Percentiles rank a stretch among this genome's conserved stretches.
Conservation (phyloP, 2,888 invertebrate genomes). For the Strigamia crassipes region DNA sequence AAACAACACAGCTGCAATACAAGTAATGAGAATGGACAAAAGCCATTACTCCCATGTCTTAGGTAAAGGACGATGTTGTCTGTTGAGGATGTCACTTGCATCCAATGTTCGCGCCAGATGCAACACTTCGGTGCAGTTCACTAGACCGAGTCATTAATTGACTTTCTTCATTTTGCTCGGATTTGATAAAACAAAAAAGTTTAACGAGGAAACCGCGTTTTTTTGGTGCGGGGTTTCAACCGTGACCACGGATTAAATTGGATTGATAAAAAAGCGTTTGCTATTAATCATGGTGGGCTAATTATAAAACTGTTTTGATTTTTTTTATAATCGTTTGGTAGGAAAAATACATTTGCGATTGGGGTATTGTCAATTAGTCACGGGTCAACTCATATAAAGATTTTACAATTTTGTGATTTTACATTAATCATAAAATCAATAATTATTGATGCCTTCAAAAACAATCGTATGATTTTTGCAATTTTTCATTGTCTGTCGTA, state of each 20-base stretch:
- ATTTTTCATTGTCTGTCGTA: no score
- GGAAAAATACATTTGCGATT: no score
- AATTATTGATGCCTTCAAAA: no score
- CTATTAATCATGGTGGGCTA: neutral
- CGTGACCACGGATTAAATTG: neutral
- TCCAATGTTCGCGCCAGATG: slow-evolving; percentile 14
- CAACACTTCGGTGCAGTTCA: slow-evolving; percentile 25
- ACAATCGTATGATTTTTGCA: no score
- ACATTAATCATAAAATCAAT: no score
- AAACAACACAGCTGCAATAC: slow-evolving; percentile 26
- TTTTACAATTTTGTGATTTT: no score
- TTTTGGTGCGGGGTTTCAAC: neutral
- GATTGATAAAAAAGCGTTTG: neutral
- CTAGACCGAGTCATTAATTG: slow-evolving; percentile 14
- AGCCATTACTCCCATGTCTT: slow-evolving; percentile 17
- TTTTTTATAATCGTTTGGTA: no score
- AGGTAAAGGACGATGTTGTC: slow-evolving; percentile 14
- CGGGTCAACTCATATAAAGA: no score
- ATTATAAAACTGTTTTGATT: no score
- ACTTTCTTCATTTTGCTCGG: neutral
- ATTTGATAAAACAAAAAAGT: neutral
- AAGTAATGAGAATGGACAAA: slow-evolving; percentile 26
- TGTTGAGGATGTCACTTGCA: neutral
- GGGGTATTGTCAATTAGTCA: no score
- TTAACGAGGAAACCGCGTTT: neutral